A percentile compares a stretch with the other conserved stretches of the same genome.
Conservation (phyloP, 1,140 invertebrate genomes). For the Heliothis virescens region DNA sequence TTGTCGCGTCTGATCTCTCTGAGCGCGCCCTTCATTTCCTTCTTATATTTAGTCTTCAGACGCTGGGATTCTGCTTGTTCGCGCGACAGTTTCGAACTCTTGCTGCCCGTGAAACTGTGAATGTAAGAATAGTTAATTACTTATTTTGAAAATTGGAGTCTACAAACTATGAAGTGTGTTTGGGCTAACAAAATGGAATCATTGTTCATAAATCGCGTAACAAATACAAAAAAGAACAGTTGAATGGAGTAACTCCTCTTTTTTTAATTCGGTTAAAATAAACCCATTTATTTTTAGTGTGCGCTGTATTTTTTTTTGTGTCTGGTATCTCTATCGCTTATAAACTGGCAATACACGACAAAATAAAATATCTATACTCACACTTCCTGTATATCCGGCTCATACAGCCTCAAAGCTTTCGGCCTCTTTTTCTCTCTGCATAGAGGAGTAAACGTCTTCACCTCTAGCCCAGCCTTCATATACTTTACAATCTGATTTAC, state of each 20-base stretch:
- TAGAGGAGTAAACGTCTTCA: constrained; percentile 86
- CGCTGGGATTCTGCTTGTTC: constrained; percentile 91
- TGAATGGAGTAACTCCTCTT: too few relatives aligned
- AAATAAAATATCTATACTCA: constrained; percentile 86
- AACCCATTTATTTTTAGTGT: too few relatives aligned
- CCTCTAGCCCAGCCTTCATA: constrained; percentile 83
- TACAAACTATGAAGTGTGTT: too few relatives aligned
- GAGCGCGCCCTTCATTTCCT: constrained; percentile 95
- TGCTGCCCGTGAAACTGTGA: constrained; percentile 90
- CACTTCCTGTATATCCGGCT: constrained; percentile 93
- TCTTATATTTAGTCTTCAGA: constrained; percentile 93
- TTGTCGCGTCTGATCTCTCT: constrained; percentile 96
- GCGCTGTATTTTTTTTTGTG: too few relatives aligned
- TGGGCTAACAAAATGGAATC: too few relatives aligned
- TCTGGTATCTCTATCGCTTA: too few relatives aligned
- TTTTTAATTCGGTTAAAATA: too few relatives aligned
- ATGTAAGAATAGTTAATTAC: not conserved
- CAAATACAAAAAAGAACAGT: not conserved
- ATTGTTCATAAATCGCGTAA: not conserved
- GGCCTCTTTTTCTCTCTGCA: constrained; percentile 89
- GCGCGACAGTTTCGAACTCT: constrained; percentile 88
- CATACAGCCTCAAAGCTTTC: constrained; percentile 92
- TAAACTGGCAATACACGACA: not conserved
- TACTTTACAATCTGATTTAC: constrained; percentile 80
- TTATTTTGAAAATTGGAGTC: not conserved